Evolutionary conservation across 1,140 invertebrate genomes (phyloP), one percentile per base, ranked within the genome.

Genomic region (Drosophila elegans): DNA sequence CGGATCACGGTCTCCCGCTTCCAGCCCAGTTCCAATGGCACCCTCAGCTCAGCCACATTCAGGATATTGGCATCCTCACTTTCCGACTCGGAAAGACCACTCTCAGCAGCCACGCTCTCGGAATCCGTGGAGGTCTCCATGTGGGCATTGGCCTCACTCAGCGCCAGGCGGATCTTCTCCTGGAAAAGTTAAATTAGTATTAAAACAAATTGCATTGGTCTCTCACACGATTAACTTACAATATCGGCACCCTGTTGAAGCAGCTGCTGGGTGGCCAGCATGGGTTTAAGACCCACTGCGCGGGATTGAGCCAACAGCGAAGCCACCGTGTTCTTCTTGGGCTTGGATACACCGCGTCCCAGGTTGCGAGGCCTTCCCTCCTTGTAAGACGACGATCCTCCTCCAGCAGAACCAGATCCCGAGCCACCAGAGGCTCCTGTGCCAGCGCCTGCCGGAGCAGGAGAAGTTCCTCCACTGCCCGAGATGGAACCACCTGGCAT

Each of bases 251-350:
- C 93, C 51, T 93, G 92, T 44, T 92, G 92, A 13, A 93, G 59
- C 48, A 93, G 54, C 56, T 93, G 93, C 57, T 94, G 94, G 12
- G 94, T 94, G n/a, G 94, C 93, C 2, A 94, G 74, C 80, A 94
- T 94, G 3, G 94, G 94, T 27, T 94, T 93, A 3, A 94, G 92
- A 2, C 96, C 96, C 16, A 97, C 93, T 1, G 96, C 96, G 75
- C 97, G 93, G 78, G 96, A 97, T 93, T 97, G 96, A 0, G 97
- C 97, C 25, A 98, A 92, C 32, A 98, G 92, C 25, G 97, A 97
- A 0, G 97, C 97, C 0, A 98, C 97, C 0, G 97, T 98, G 86
- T 97, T 97, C 93, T 98, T 98, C 94, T 97, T 97, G 29, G 96
- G 96, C 89, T 97, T 97, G 72, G 96, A 97, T 3, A 97, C 96